Evolutionary conservation across 2,113 vertebrate genomes (phyloP), one percentile per base, ranked within the genome.

Genomic region (Todiramphus saurophagus): DNA sequence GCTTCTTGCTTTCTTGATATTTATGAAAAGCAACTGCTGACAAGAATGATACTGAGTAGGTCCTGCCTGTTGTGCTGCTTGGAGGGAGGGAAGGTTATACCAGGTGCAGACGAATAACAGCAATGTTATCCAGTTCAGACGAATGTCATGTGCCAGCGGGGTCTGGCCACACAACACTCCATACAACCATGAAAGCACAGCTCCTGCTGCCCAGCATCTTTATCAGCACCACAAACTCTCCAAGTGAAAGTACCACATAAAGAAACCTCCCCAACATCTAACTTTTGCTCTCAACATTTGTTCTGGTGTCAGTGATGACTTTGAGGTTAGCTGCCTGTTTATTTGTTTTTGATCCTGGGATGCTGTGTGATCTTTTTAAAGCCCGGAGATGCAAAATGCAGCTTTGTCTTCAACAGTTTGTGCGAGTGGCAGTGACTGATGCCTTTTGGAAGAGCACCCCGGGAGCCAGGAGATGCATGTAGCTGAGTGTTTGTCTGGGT

Each of bases 241-340:
- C 21, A 41, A 37, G 81, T 1, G 2, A 79, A 87, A 51, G 46
- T 92, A 58, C 11, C 69, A 15, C 48, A 14, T 48, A 62, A 59
- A 69, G 76, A 89, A 91, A 75, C 44, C 77, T 84, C 62, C 66
- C 37, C 62, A 89, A 8, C 66, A 62, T 83, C 62, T 62, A 66
- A 18, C 74, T 92, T 89, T 23, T 84, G 77, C 86, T 82, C 62
- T 69, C 35, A 48, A 13, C 89, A 89, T 94, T 94, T 96, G 94
- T 48, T 76, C 80, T 84, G 86, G 44, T 87, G 92, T 82, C 77
- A 87, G 62, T 7, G 53, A 74, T 60, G 83, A 92, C 90, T 92
- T 41, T 62, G 96, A 95, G 92, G 77, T 85, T 92, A 50, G 92
- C 89, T 94, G 83, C 53, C 41, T 95, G 95, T 96, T 96, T 94